Percentiles rank a stretch among this genome's conserved stretches.
phyloP scores from a whole-genome alignment of 2,888 invertebrate genomes.

The Scaptomyza parva region DNA sequence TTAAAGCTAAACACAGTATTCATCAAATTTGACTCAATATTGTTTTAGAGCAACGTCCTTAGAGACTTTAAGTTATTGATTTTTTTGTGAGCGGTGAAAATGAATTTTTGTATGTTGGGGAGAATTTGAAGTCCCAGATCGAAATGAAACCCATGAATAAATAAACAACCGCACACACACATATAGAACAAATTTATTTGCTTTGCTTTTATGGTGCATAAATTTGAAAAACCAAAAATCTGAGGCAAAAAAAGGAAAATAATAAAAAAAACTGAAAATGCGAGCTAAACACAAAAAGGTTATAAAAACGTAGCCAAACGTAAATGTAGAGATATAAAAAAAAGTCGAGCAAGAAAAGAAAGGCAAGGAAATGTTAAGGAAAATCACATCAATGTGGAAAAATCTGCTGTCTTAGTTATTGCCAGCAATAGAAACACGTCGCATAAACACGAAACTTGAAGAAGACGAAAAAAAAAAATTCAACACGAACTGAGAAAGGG shows the following conservation, averaged over 20 bases:
- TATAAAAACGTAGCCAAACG: slow-evolving; percentile 63
- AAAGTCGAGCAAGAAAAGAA: slow-evolving; percentile 11
- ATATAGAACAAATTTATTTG: slow-evolving; percentile 45
- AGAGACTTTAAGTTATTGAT: slow-evolving; percentile 58
- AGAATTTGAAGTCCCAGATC: slow-evolving; percentile 22
- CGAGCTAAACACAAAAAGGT: slow-evolving; percentile 54
- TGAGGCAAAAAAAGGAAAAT: slow-evolving; percentile 62
- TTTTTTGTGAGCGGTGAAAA: slow-evolving; percentile 27
- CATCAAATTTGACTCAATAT: not conserved
- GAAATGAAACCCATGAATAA: slow-evolving; percentile 66
- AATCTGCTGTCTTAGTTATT: slow-evolving; percentile 70
- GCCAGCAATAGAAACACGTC: slow-evolving; percentile 67
- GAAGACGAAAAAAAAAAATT: slow-evolving; percentile 13
- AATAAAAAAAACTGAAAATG: slow-evolving; percentile 59
- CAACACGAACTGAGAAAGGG: slow-evolving; percentile 15
- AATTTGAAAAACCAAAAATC: slow-evolving; percentile 66
- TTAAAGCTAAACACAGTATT: not conserved
- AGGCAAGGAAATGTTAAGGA: slow-evolving; percentile 36
- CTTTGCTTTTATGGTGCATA: slow-evolving; percentile 71
- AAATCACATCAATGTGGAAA: slow-evolving; percentile 75
- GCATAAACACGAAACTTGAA: slow-evolving; percentile 33
- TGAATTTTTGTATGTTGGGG: slow-evolving; percentile 15
- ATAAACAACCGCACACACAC: slow-evolving; percentile 46
- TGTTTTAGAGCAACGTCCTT: not conserved
- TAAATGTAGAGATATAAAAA: slow-evolving; percentile 32